Evolutionary conservation across 2,888 invertebrate genomes (phyloP).

Genomic region (Sminthurides aquaticus): DNA sequence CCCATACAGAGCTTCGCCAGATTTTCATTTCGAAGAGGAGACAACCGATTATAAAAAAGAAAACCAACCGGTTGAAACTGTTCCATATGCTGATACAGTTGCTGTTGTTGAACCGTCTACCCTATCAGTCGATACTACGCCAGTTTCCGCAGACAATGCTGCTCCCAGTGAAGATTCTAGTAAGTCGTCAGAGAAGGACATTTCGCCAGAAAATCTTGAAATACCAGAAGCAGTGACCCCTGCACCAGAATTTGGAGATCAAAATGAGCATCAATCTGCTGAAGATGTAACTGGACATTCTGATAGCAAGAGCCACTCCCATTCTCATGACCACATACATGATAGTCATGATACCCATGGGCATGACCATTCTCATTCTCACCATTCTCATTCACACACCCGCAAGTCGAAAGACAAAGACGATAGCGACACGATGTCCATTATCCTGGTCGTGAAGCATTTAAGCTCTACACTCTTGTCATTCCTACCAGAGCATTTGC

Average conservation of each 20-base stretch:
- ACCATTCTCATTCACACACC: background rate
- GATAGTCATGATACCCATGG: conserved; percentile 9
- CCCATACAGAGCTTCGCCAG: background rate
- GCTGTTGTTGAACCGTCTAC: too few relatives aligned
- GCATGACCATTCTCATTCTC: conserved; percentile 10
- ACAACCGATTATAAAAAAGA: background rate
- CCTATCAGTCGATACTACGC: too few relatives aligned
- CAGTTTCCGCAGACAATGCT: too few relatives aligned
- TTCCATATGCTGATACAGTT: too few relatives aligned
- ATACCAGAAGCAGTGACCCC: background rate
- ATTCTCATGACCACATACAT: too few relatives aligned
- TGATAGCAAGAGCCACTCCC: too few relatives aligned
- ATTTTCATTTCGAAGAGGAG: background rate
- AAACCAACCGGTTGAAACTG: too few relatives aligned
- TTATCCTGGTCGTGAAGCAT: conserved; percentile 37
- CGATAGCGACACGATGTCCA: conserved; percentile 23
- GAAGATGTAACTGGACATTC: too few relatives aligned
- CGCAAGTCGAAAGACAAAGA: background rate
- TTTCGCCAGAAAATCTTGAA: too few relatives aligned
- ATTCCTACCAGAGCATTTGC: conserved; percentile 42
- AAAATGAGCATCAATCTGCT: too few relatives aligned
- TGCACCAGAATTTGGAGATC: background rate
- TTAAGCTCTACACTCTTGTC: conserved; percentile 38
- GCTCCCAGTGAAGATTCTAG: too few relatives aligned
- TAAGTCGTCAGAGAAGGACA: too few relatives aligned